A percentile compares a stretch with the other conserved stretches of the same genome.
Conservation (phyloP, 2,113 vertebrate genomes). For the Crotalus horridus region DNA sequence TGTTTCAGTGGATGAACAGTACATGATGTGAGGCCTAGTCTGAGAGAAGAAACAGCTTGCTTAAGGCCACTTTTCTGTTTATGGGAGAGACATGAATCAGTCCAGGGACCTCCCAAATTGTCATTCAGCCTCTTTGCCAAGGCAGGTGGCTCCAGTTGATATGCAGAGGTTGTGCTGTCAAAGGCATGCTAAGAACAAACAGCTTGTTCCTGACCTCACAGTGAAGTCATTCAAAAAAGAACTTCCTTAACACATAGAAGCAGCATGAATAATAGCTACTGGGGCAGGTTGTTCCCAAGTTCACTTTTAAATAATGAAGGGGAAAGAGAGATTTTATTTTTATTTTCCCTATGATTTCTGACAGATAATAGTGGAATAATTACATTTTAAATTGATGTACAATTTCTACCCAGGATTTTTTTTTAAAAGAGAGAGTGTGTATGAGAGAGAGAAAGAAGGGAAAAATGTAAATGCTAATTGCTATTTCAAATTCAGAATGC, state of each 20-base stretch:
- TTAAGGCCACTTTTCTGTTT: neutral
- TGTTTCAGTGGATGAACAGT: neutral
- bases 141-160: neutral
- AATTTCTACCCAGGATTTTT: slow-evolving; percentile 42
- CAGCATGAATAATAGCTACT: neutral
- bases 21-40: neutral
- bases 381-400: slow-evolving; percentile 45
- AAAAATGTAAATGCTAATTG: slow-evolving; percentile 58
- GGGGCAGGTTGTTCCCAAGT: neutral
- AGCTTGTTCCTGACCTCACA: neutral
- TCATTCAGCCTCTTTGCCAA: neutral
- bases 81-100: neutral
- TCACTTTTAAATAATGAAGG: slow-evolving; percentile 19
- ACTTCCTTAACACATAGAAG: neutral
- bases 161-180: neutral
- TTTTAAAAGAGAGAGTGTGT: neutral
- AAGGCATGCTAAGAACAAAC: neutral
- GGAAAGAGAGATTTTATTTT: slow-evolving; percentile 4
- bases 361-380: slow-evolving; percentile 26
- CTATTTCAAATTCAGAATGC: slow-evolving; percentile 60
- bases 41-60: neutral
- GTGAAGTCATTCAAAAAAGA: neutral
- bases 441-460: neutral
- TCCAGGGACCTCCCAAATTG: neutral
- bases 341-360: slow-evolving; percentile 15